Base-by-base conservation (phyloP, 2,888 invertebrate genomes). In the Proisotoma minuta region DNA sequence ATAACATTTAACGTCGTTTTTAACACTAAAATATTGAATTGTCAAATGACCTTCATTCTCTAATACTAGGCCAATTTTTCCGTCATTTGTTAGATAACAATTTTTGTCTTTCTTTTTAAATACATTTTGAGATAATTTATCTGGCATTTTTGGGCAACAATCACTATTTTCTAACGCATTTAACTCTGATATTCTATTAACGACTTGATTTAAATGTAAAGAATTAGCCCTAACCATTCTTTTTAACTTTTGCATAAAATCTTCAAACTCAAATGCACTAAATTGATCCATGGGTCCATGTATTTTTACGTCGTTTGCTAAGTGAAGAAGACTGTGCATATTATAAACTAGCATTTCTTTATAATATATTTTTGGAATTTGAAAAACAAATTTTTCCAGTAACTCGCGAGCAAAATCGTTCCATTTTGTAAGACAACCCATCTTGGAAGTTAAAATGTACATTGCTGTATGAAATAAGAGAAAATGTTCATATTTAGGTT, bases 91-190 rank as follows among this genome's bases (percentile, higher is more conserved):
- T n/a, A n/a, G n/a, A n/a, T n/a, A n/a, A n/a, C n/a, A n/a, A n/a
- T n/a, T n/a, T n/a, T n/a, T n/a, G n/a, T n/a, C n/a, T n/a, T n/a
- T n/a, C n/a, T n/a, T n/a, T n/a, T n/a, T n/a, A n/a, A n/a, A n/a
- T n/a, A n/a, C n/a, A n/a, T n/a, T n/a, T n/a, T n/a, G n/a, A n/a
- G n/a, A n/a, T n/a, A n/a, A n/a, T n/a, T n/a, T n/a, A 40, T 29
- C 29, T 54, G 39, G 34, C n/a, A 59, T 51, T 59, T 59, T 34
- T 39, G 51, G 50, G 34, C 59, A 51, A 23, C 59, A 51, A 48
- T 52, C n/a, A n/a, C 50, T n/a, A 39, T 51, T 48, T 43, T 5
- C 10, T 4, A 43, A 43, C 5, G 15, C 18, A 12, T 5, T n/a
- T 12, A n/a, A 5, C 28, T 52, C 52, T 2, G 3, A n/a, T 27